Percentiles rank a stretch among this genome's conserved stretches.
These are phyloP conservation scores for Portevinia maculata DNA, from an alignment of 2,888 invertebrate genomes.

Conservation along the genomic window DNA sequence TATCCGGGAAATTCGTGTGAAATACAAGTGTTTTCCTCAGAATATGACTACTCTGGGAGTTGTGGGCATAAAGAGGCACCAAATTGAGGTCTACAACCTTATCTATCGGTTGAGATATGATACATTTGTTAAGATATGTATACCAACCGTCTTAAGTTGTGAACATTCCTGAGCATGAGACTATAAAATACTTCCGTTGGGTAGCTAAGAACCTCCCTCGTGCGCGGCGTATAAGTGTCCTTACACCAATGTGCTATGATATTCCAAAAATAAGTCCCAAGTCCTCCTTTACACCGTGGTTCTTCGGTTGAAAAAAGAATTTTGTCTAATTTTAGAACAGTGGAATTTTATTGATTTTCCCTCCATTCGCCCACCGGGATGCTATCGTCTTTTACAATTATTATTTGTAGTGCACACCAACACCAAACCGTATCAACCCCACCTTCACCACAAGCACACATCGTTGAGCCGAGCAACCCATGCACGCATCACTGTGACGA, in stretches of 20 bases:
- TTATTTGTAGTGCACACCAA: slow-evolving; percentile 45
- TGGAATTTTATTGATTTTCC: slow-evolving; percentile 78
- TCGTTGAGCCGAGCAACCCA: slow-evolving; percentile 54
- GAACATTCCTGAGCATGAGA: background rate
- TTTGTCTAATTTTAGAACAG: slow-evolving; percentile 81
- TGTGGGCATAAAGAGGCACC: slow-evolving; percentile 10
- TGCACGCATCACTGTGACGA: slow-evolving; percentile 66
- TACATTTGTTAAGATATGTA: slow-evolving; percentile 25
- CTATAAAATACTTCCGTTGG: background rate
- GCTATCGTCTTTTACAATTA: slow-evolving; percentile 39
- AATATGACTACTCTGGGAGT: slow-evolving; percentile 57
- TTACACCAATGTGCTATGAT: slow-evolving; percentile 39
- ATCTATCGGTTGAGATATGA: slow-evolving; percentile 19
- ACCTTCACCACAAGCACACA: slow-evolving; percentile 9
- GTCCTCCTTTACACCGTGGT: slow-evolving; percentile 43
- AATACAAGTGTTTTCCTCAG: slow-evolving; percentile 49
- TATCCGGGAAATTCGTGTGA: slow-evolving; percentile 53
- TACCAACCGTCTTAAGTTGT: slow-evolving; percentile 35
- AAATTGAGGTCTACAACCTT: slow-evolving; percentile 71
- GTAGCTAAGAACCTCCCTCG: background rate
- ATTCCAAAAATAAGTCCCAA: slow-evolving; percentile 68
- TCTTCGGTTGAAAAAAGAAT: slow-evolving; percentile 65
- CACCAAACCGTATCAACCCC: slow-evolving; percentile 35
- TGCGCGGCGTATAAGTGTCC: slow-evolving; percentile 37
- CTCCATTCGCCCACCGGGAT: slow-evolving; percentile 4